Percentiles rank a stretch among this genome's conserved stretches.
Conservation (phyloP, 2,797 vertebrate genomes). For the Apogon talboti region DNA sequence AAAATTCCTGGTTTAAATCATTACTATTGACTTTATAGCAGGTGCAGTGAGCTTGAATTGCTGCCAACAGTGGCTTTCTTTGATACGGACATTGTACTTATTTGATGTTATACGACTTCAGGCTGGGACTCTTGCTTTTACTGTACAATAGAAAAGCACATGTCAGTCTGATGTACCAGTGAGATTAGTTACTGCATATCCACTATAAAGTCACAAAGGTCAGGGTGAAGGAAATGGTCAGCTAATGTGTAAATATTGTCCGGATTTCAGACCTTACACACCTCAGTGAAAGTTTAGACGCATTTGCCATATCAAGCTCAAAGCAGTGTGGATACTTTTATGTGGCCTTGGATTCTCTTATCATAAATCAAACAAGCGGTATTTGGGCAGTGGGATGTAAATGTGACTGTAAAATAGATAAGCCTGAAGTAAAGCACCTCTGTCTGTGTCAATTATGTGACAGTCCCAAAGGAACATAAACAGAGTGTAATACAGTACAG, state of each 20-base stretch:
- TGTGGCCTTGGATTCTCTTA: slow-evolving; percentile 1
- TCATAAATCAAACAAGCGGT: slow-evolving; percentile 14
- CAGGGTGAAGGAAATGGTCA: background rate
- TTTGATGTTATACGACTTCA: slow-evolving; percentile 31
- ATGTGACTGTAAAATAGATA: slow-evolving; percentile 24
- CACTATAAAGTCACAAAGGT: background rate
- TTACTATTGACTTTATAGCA: background rate
- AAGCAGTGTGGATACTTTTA: background rate
- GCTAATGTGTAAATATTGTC: background rate
- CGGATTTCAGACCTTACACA: background rate
- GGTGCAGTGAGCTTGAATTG: slow-evolving; percentile 25
- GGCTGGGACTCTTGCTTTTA: background rate
- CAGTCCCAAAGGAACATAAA: slow-evolving; percentile 34
- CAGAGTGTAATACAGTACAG: slow-evolving; percentile 23
- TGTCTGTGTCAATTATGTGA: slow-evolving; percentile 29
- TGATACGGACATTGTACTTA: slow-evolving; percentile 15
- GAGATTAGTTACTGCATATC: slow-evolving; percentile 19
- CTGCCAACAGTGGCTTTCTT: slow-evolving; percentile 22
- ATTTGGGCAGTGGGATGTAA: slow-evolving; percentile 6
- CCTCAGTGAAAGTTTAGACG: background rate
- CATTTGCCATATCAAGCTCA: background rate
- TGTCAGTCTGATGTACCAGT: slow-evolving; percentile 22
- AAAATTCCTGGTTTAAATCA: slow-evolving; percentile 24
- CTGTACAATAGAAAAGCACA: background rate
- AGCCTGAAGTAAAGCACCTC: slow-evolving; percentile 20